phyloP scores from a whole-genome alignment of 2,888 invertebrate species.

The Lypha dubia region DNA sequence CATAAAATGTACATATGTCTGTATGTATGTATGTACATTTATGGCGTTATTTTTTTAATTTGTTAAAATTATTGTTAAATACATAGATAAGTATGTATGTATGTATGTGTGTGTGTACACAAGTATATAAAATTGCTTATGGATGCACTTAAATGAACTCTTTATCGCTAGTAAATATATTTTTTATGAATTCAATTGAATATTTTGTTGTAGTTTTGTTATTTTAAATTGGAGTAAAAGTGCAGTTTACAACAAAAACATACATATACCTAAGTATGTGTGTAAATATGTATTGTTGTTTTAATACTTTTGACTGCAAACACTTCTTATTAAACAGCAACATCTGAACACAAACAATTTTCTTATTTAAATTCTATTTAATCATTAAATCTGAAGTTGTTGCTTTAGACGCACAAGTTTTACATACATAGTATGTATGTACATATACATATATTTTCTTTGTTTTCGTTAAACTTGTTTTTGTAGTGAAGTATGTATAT shows the following conservation, averaged over 20 bases:
- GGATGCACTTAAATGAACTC: conserved; percentile 45
- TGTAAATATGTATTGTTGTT: not conserved
- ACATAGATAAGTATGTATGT: not conserved
- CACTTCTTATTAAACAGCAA: conserved; percentile 30
- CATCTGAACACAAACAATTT: conserved; percentile 27
- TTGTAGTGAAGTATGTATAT: not conserved
- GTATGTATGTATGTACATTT: too few relatives aligned
- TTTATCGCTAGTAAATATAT: not conserved
- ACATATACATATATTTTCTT: too few relatives aligned
- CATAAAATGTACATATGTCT: too few relatives aligned
- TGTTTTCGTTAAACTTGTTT: conserved; percentile 20
- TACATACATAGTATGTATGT: too few relatives aligned
- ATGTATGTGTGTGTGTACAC: conserved; percentile 4
- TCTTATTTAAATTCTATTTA: conserved; percentile 15
- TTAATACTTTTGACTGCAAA: conserved; percentile 21
- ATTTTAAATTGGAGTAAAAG: conserved; percentile 26
- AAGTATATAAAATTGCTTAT: conserved; percentile 12
- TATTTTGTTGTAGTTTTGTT: conserved; percentile 9
- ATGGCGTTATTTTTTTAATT: too few relatives aligned
- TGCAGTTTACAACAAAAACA: conserved; percentile 19
- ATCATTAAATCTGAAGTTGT: conserved; percentile 41
- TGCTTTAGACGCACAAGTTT: conserved; percentile 59
- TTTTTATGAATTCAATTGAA: conserved; percentile 43
- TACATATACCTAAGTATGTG: too few relatives aligned
- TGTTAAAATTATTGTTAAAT: conserved; percentile 1